Evolutionary conservation across 2,113 vertebrate species (phyloP), one percentile per base, ranked within the genome.

Genomic region (Cnemophilus loriae): DNA sequence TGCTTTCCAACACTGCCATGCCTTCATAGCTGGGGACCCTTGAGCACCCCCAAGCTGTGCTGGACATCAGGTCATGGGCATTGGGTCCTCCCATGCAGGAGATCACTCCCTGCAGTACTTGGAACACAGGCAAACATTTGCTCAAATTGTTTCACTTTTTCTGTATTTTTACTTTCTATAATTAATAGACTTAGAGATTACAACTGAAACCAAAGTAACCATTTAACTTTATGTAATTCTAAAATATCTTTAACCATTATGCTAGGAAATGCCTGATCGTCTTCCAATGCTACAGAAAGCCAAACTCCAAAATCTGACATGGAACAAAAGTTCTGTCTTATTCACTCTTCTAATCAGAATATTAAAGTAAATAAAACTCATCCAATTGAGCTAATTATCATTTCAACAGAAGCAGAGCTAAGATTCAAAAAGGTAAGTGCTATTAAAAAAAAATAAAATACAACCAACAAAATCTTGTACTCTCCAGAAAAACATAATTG

Each of bases 401-500:
- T 90, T 91, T 84, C 46, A 89, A 75, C 41, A 95, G 57, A 76
- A 85, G 44, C 53, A 92, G 30, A 93, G 49, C 35, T 39, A 86
- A 78, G 50, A 93, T 78, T 82, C 46, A 90, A 39, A 56, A 91
- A 68, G 22, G 19, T 9, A 92, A 81, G 23, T 18, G n/a, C 30
- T 60, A 41, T 71, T 89, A 71, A 67, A 63, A 50, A 86, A 71
- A 74, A 32, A 73, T 4, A 71, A 74, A 32, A 73, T 4, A 92
- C 30, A 41, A 89, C 75, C 86, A 89, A 82, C 61, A 79, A 86
- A 91, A 90, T 55, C 81, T 90, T 91, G 64, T 84, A 90, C n/a
- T 83, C 60, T 77, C 82, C 87, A 85, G 84, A 95, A 97, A 93
- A 95, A 55, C 52, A 37, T 95, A 93, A 96, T 87, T 92, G 87